phyloP scores from a whole-genome alignment of 2,113 vertebrate genomes.

The Zosterops lateralis region DNA sequence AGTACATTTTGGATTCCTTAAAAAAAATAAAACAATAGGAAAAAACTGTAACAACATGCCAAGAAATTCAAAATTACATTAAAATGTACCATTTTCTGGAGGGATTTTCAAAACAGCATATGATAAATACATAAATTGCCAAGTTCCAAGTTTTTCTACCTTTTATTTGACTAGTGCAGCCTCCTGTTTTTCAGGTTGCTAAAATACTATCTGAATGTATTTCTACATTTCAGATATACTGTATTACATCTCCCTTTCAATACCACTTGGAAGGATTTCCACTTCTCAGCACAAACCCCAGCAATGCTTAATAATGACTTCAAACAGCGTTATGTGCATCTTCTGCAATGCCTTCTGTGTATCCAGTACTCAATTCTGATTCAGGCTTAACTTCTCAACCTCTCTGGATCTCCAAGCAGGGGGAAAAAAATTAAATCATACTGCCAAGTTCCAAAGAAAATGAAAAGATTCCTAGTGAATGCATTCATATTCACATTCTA shows the following conservation, averaged over 20 bases:
- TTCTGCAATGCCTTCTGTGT: neutral
- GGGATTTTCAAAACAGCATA: neutral
- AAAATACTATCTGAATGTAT: neutral
- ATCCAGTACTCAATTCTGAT: neutral
- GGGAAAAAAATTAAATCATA: neutral
- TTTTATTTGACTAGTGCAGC: neutral
- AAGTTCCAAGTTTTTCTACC: neutral
- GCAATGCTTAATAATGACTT: neutral
- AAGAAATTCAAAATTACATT: neutral
- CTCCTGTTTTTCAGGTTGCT: neutral
- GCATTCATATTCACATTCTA: neutral
- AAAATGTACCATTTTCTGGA: neutral
- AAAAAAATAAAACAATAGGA: constrained; percentile 34
- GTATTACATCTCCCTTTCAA: neutral
- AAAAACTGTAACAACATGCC: neutral
- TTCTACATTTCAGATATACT: neutral
- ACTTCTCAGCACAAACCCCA: constrained; percentile 12
- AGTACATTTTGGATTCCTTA: constrained; percentile 97
- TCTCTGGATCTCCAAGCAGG: neutral
- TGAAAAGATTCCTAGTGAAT: neutral
- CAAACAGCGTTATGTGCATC: neutral
- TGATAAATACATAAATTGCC: neutral
- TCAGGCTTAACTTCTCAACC: neutral
- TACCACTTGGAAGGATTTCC: constrained; percentile 7
- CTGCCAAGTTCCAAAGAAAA: neutral